Evolutionary conservation across 2,888 invertebrate genomes (phyloP).

Genomic region (Sinopyrophorus schimmeli): DNA sequence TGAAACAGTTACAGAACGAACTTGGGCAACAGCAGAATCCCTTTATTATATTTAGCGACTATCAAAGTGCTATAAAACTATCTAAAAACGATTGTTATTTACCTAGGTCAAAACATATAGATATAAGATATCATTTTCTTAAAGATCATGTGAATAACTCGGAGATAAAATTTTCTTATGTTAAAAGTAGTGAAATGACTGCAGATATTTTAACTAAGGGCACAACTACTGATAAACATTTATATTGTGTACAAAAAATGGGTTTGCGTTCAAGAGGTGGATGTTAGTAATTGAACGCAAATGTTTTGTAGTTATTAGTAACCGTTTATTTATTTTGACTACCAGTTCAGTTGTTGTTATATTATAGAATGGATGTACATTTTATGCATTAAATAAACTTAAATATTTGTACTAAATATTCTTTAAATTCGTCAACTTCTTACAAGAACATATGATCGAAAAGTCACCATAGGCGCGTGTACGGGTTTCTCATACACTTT

Average conservation of each 20-base stretch:
- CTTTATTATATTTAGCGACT: conserved; percentile 26
- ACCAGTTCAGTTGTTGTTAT: too few relatives aligned
- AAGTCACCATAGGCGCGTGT: too few relatives aligned
- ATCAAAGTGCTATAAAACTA: conserved; percentile 32
- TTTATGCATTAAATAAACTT: too few relatives aligned
- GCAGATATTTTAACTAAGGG: conserved; percentile 40
- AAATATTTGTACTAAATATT: too few relatives aligned
- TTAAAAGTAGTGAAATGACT: conserved; percentile 28
- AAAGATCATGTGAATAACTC: conserved; percentile 12
- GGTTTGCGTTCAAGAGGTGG: too few relatives aligned
- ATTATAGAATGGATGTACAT: too few relatives aligned
- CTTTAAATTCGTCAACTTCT: too few relatives aligned
- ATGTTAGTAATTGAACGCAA: too few relatives aligned
- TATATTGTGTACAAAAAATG: background rate
- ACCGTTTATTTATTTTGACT: too few relatives aligned
- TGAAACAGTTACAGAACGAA: conserved; percentile 25
- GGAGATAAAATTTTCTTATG: conserved; percentile 18
- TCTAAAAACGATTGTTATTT: conserved; percentile 25
- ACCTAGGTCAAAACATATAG: conserved; percentile 36
- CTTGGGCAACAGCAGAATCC: conserved; percentile 5
- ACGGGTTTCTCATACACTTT: too few relatives aligned
- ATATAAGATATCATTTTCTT: conserved; percentile 35
- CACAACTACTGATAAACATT: conserved; percentile 45
- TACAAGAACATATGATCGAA: too few relatives aligned
- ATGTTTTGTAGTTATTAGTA: too few relatives aligned